phyloP scores from a whole-genome alignment of 2,888 invertebrate species.

The Ornithoptera alexandrae region DNA sequence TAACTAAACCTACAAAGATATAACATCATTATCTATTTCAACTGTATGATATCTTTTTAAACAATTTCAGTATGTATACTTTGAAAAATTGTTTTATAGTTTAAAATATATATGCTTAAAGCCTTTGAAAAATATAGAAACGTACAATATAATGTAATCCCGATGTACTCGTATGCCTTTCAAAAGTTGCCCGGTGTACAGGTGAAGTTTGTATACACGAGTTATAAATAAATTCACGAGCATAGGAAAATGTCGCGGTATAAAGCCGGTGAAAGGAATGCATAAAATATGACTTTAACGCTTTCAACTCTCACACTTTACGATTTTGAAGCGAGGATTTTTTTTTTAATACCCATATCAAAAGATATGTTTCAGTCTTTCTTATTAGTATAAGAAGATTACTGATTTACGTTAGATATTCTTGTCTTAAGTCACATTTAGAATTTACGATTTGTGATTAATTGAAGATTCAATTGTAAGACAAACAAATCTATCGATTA shows the following conservation, averaged over 20 bases:
- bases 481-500: neutral
- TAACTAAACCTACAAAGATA: no score
- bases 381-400: no score
- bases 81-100: no score
- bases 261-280: conserved; percentile 10
- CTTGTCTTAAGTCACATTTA: no score
- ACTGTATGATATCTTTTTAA: no score
- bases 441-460: no score
- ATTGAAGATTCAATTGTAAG: no score
- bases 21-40: no score
- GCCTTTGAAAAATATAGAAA: neutral
- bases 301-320: neutral
- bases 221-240: conserved; percentile 18
- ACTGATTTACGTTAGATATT: no score
- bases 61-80: no score
- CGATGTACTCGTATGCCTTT: neutral
- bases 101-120: neutral
- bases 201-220: conserved; percentile 11
- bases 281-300: conserved; percentile 8
- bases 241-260: conserved; percentile 9
- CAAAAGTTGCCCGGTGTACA: neutral
- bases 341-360: no score
- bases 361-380: no score
- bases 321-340: neutral
- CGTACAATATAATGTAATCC: neutral